Base-by-base conservation (phyloP, 2,113 vertebrate species). In the Ctenomys sociabilis region DNA sequence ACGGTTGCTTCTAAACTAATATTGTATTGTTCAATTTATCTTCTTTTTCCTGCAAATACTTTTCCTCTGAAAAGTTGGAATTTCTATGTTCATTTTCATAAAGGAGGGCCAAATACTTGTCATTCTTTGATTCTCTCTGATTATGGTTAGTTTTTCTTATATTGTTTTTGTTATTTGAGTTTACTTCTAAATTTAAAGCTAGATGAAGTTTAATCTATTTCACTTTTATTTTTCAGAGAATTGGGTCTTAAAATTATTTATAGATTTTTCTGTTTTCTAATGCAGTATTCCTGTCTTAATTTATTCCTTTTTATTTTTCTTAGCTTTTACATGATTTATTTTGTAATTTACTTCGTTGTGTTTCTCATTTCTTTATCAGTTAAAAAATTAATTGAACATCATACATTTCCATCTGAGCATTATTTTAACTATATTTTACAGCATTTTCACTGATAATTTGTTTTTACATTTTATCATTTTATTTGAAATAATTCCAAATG, bases 401-500 rank as follows among this genome's bases (percentile, higher is more conserved):
- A 7, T 54, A 43, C 32, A 52, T 54, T 89, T 80, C 88, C 11
- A 57, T 93, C 26, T 85, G 22, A 84, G 26, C 4, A 73, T 40
- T 59, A 5, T n/a, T 80, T 64, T 91, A 49, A 28, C 45, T 66
- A 16, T 78, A 21, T 49, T 88, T 91, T n/a, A 2, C 22, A 78
- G 7, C 7, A 37, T 91, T 88, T 93, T 77, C 6, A 64, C 13
- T 43, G 35, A 54, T 54, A 5, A 26, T 57, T 86, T 84, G 49
- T 70, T 68, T n/a, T n/a, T 73, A 96, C 93, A 98, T 98, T 99
- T 98, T 98, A 98, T 49, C 12, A 49, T 11, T 49, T 49, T 49
- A 49, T 49, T 49, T 10, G 49, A 11, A 99, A 99, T 98, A 99
- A 98, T 98, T 98, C 1, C 57, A 98, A 99, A 98, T 98, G 98